phyloP scores from a whole-genome alignment of 2,797 vertebrate genomes.

The Carapus acus region DNA sequence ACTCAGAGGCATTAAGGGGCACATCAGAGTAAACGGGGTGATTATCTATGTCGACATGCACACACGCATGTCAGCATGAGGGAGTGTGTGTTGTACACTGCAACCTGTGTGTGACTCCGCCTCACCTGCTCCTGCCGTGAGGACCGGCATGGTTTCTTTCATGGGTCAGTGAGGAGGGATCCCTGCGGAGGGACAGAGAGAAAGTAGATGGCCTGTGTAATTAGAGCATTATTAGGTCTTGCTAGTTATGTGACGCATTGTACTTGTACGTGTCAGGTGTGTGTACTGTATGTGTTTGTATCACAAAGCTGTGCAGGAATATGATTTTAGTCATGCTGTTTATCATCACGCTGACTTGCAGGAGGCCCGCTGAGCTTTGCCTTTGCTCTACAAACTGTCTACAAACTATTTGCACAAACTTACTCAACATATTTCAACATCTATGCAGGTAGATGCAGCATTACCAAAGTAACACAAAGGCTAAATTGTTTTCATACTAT shows the following conservation, averaged over 20 bases:
- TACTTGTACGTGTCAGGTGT: constrained; percentile 13
- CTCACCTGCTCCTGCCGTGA: constrained; percentile 88
- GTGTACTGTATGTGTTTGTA: constrained; percentile 20
- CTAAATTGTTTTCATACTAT: no score
- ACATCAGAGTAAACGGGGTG: no score
- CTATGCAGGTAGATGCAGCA: no score
- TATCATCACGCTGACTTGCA: constrained; percentile 41
- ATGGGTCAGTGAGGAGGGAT: constrained; percentile 63
- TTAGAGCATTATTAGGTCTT: neutral
- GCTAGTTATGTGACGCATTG: no score
- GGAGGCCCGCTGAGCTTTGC: constrained; percentile 16
- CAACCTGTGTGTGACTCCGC: constrained; percentile 16
- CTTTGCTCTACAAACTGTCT: constrained; percentile 3
- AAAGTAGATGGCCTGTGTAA: neutral
- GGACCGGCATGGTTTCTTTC: constrained; percentile 87
- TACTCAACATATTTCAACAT: constrained; percentile 8
- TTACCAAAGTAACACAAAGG: no score
- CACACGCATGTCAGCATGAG: constrained; percentile 38
- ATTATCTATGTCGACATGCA: constrained; percentile 9
- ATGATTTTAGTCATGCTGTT: constrained; percentile 29
- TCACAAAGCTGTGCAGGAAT: constrained; percentile 21
- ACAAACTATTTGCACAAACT: constrained; percentile 1
- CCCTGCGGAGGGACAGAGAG: constrained; percentile 30
- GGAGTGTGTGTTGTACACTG: constrained; percentile 8
- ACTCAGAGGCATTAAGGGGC: no score